Percentiles rank a stretch among this genome's conserved stretches.
Evolutionary conservation across 2,797 vertebrate species (phyloP).

Genomic region (Enteromius fasciolatus): DNA sequence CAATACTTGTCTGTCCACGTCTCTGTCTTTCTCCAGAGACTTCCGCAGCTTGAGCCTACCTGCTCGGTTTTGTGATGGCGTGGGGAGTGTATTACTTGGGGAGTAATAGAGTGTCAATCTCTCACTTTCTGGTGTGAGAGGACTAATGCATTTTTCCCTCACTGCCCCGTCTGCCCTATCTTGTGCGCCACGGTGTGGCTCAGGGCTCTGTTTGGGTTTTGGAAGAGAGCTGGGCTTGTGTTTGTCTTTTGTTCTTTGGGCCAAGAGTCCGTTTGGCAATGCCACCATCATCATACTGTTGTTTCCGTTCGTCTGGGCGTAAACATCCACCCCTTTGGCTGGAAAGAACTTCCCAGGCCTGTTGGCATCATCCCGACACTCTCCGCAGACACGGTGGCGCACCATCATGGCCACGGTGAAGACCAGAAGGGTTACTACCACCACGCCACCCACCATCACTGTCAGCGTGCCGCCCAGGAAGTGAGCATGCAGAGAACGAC

Average conservation of each 20-base stretch:
- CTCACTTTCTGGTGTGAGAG: slow-evolving; percentile 71
- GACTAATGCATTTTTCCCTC: slow-evolving; percentile 63
- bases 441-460: slow-evolving; percentile 87
- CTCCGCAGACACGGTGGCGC: slow-evolving; percentile 83
- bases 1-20: slow-evolving; percentile 34
- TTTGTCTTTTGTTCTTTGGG: slow-evolving; percentile 72
- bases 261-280: slow-evolving; percentile 76
- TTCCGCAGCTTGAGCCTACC: slow-evolving; percentile 64
- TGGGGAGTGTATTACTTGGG: slow-evolving; percentile 74
- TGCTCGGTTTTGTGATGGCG: slow-evolving; percentile 63
- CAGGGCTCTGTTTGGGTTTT: slow-evolving; percentile 74
- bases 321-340: slow-evolving; percentile 81
- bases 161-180: neutral
- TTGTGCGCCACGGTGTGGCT: slow-evolving; percentile 61
- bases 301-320: slow-evolving; percentile 81
- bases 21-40: slow-evolving; percentile 67
- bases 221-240: slow-evolving; percentile 65
- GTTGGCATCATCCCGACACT: slow-evolving; percentile 61
- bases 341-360: slow-evolving; percentile 69
- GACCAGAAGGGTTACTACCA: slow-evolving; percentile 89
- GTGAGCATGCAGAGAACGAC: slow-evolving; percentile 88
- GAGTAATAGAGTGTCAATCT: slow-evolving; percentile 76
- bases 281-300: slow-evolving; percentile 84
- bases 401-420: slow-evolving; percentile 93
- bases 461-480: slow-evolving; percentile 92